These are phyloP conservation scores for Grallaria varia DNA, from an alignment of 2,113 vertebrate genomes.

Conservation along the genomic window DNA sequence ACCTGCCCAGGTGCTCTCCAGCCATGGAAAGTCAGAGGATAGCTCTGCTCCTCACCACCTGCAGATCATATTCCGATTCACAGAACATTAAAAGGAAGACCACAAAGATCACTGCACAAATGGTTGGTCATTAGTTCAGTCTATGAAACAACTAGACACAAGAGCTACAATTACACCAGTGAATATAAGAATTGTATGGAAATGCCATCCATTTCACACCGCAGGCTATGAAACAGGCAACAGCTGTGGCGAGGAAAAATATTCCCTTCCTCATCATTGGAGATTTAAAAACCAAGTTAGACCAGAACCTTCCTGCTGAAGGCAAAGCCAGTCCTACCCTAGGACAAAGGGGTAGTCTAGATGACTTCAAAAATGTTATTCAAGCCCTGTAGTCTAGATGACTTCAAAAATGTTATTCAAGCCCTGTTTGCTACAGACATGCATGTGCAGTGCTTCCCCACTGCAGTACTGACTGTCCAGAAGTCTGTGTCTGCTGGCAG, in stretches of 20 bases:
- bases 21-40: not conserved
- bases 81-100: not conserved
- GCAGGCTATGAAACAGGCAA: not conserved
- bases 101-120: not conserved
- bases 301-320: not conserved
- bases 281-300: not conserved
- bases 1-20: not conserved
- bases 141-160: not conserved
- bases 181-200: not conserved
- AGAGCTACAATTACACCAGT: not conserved
- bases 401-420: not conserved
- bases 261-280: not conserved
- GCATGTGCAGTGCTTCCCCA: not conserved
- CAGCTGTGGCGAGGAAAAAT: not conserved
- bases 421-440: not conserved
- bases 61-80: not conserved
- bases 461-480: not conserved
- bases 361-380: not conserved
- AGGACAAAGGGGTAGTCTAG: not conserved
- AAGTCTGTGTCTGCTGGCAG: not conserved
- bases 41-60: not conserved
- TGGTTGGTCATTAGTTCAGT: not conserved
- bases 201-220: not conserved
- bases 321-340: not conserved
- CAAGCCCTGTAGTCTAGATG: too few relatives aligned